Conservation (phyloP, 2,113 vertebrate genomes). For the Macroglossus sobrinus region DNA sequence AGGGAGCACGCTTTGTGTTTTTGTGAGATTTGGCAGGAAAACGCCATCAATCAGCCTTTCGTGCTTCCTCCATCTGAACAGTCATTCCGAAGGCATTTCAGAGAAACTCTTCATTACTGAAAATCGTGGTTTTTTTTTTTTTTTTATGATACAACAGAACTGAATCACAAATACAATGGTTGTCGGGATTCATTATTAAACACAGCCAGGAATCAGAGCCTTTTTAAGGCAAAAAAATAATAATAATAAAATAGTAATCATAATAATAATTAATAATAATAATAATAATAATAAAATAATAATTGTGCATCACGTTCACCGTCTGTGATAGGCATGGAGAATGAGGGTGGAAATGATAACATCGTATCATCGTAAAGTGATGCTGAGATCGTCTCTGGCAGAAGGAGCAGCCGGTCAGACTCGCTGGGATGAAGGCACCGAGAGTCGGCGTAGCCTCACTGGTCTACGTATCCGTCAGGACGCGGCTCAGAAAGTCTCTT, state of each 20-base stretch:
- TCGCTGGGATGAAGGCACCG: neutral
- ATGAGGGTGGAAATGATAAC: neutral
- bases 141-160: too few species aligned
- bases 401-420: neutral
- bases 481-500: neutral
- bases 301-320: neutral
- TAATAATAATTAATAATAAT: constrained; percentile 33
- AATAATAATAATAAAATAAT: neutral
- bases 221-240: constrained; percentile 46
- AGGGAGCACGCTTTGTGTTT: constrained; percentile 34
- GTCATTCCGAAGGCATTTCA: constrained; percentile 61
- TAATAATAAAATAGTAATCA: neutral
- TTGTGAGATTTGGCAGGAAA: constrained; percentile 62
- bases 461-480: neutral
- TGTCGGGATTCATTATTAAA: constrained; percentile 63
- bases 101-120: constrained; percentile 49
- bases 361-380: neutral
- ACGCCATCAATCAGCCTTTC: constrained; percentile 62
- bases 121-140: constrained; percentile 8
- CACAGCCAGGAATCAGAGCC: constrained; percentile 23
- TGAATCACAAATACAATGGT: constrained; percentile 60
- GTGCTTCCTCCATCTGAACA: constrained; percentile 57
- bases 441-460: neutral
- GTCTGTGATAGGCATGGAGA: neutral
- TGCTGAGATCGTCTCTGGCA: neutral